Conservation (phyloP, 2,888 invertebrate genomes). For the Serrognathus titanus region DNA sequence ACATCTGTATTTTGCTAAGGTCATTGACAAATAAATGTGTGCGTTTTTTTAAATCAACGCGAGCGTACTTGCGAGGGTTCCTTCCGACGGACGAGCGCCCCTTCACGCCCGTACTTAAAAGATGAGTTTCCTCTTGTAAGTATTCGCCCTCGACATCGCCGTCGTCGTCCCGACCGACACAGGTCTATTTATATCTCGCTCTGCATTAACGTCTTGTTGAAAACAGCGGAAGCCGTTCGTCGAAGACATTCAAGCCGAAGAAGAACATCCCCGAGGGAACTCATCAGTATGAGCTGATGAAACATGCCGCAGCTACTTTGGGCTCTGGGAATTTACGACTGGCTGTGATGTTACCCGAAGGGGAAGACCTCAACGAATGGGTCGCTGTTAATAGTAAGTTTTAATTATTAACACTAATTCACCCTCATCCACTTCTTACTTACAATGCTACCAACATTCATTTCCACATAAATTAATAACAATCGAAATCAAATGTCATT, state of each 20-base stretch:
- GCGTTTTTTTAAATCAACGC: slow-evolving; percentile 6
- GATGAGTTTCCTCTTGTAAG: slow-evolving; percentile 67
- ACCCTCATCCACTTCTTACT: too few species aligned
- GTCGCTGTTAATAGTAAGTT: slow-evolving; percentile 97
- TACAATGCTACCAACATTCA: not conserved
- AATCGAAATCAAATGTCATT: not conserved
- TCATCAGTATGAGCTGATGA: slow-evolving; percentile 98
- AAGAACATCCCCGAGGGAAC: slow-evolving; percentile 98
- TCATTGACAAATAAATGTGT: slow-evolving; percentile 36
- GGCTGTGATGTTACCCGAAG: slow-evolving; percentile 96
- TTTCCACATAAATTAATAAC: not conserved
- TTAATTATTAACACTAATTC: not conserved
- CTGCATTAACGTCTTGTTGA: too few species aligned
- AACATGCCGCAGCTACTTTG: slow-evolving; percentile 96
- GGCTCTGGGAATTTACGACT: slow-evolving; percentile 95
- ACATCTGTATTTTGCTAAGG: slow-evolving; percentile 34
- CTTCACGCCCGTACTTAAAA: slow-evolving; percentile 31
- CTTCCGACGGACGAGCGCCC: slow-evolving; percentile 1
- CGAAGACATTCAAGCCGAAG: slow-evolving; percentile 98
- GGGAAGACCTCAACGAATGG: slow-evolving; percentile 99
- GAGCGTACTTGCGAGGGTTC: too few species aligned
- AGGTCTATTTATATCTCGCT: slow-evolving; percentile 28
- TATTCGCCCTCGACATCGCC: slow-evolving; percentile 31
- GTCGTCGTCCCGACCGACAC: not conserved
- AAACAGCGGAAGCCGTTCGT: slow-evolving; percentile 78